Evolutionary conservation across 2,888 invertebrate genomes (phyloP).

Genomic region (Diarsia brunnea): DNA sequence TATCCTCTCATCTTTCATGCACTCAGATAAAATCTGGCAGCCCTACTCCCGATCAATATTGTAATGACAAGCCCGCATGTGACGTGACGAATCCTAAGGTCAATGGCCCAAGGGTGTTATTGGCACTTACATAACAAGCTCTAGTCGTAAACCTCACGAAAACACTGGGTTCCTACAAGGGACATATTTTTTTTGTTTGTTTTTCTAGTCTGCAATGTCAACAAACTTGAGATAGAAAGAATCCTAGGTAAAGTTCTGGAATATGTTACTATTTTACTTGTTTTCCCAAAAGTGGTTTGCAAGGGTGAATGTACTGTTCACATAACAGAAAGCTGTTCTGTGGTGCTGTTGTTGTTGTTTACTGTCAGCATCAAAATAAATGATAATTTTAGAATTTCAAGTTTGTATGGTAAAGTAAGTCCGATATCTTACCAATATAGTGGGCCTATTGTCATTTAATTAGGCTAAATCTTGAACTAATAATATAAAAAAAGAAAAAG

Average conservation of each 20-base stretch:
- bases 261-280: conserved; percentile 3
- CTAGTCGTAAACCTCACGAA: conserved; percentile 16
- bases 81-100: conserved; percentile 55
- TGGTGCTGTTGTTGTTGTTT: conserved; percentile 32
- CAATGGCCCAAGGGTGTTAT: conserved; percentile 41
- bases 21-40: conserved; percentile 24
- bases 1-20: conserved; percentile 9
- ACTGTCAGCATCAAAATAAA: conserved; percentile 12
- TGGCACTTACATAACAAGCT: conserved; percentile 42
- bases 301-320: conserved; percentile 31
- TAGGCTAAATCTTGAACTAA: no score
- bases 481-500: no score
- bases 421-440: not conserved
- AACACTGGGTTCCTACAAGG: conserved; percentile 37
- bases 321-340: no score
- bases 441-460: no score
- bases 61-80: conserved; percentile 56
- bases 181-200: conserved; percentile 29
- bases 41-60: conserved; percentile 61
- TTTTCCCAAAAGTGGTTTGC: not conserved
- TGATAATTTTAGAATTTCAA: conserved; percentile 36
- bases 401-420: not conserved
- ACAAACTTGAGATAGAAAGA: conserved; percentile 13
- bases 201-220: conserved; percentile 24
- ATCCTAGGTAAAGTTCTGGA: conserved; percentile 2